phyloP scores from a whole-genome alignment of 2,113 vertebrate species.

The Numida meleagris region DNA sequence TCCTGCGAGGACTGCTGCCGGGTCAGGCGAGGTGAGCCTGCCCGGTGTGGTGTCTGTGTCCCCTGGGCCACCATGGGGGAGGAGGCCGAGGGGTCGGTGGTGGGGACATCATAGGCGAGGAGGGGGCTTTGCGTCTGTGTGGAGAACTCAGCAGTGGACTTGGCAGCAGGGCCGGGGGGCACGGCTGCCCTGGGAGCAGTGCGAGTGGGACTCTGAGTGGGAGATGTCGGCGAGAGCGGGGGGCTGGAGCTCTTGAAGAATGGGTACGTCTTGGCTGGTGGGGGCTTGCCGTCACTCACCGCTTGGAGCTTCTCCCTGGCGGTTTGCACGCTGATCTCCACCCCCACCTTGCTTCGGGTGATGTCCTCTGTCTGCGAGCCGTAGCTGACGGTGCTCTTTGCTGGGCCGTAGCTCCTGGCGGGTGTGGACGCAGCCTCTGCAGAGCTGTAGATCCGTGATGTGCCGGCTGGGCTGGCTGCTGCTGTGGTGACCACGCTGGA shows the following conservation, averaged over 20 bases:
- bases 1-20: conserved; percentile 92
- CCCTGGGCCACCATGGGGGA: conserved; percentile 85
- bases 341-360: conserved; percentile 16
- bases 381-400: conserved; percentile 63
- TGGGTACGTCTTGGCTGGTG: conserved; percentile 83
- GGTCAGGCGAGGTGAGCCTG: conserved; percentile 81
- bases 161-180: not conserved
- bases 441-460: conserved; percentile 51
- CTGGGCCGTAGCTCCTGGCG: conserved; percentile 73
- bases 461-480: not conserved
- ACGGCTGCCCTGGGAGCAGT: conserved; percentile 70
- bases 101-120: conserved; percentile 67
- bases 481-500: conserved; percentile 67
- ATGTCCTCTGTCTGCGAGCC: conserved; percentile 77
- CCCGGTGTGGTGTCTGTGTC: conserved; percentile 83
- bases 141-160: conserved; percentile 89
- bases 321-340: conserved; percentile 43
- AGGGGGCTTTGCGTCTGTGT: conserved; percentile 87
- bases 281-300: conserved; percentile 69
- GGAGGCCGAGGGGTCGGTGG: conserved; percentile 50
- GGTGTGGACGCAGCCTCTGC: conserved; percentile 28
- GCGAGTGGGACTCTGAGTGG: conserved; percentile 88
- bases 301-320: conserved; percentile 77
- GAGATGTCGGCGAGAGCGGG: conserved; percentile 88
- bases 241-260: conserved; percentile 89